Conservation (phyloP, 2,888 invertebrate species). For the Caenorhabditis drosophilae region DNA sequence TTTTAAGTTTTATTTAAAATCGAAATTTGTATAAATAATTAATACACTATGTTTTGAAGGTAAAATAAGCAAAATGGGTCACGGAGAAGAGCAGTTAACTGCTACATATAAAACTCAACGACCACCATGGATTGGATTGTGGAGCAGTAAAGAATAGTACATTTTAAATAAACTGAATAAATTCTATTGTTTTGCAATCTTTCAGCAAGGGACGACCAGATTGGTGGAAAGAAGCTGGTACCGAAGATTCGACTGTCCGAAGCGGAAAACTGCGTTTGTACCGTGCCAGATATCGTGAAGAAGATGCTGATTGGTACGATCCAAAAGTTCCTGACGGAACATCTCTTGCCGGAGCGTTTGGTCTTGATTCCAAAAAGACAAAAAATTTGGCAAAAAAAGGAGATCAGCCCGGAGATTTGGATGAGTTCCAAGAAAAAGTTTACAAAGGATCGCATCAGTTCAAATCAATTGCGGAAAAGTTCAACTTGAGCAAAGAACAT, state of each 20-base stretch:
- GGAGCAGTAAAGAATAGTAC: constrained; percentile 61
- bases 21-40: not conserved
- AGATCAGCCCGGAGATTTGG: constrained; percentile 57
- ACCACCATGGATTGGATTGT: constrained; percentile 63
- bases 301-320: constrained; percentile 60
- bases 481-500: constrained; percentile 61
- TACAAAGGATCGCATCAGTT: constrained; percentile 58
- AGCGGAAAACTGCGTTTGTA: constrained; percentile 45
- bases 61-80: constrained; percentile 47
- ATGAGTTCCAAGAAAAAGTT: constrained; percentile 63
- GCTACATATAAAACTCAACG: constrained; percentile 59
- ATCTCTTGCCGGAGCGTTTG: constrained; percentile 62
- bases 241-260: constrained; percentile 45
- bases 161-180: constrained; percentile 10
- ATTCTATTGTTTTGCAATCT: constrained; percentile 7
- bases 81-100: constrained; percentile 56
- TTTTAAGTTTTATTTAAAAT: constrained; percentile 3
- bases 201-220: constrained; percentile 62
- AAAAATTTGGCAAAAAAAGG: constrained; percentile 56
- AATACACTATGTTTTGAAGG: not conserved
- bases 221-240: constrained; percentile 64
- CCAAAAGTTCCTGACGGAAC: constrained; percentile 62
- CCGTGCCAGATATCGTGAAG: constrained; percentile 45
- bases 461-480: constrained; percentile 63
- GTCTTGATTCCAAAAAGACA: constrained; percentile 58